Percentiles rank a stretch among this genome's conserved stretches.
phyloP scores from a whole-genome alignment of 2,113 vertebrate species.

The Laticauda colubrina region DNA sequence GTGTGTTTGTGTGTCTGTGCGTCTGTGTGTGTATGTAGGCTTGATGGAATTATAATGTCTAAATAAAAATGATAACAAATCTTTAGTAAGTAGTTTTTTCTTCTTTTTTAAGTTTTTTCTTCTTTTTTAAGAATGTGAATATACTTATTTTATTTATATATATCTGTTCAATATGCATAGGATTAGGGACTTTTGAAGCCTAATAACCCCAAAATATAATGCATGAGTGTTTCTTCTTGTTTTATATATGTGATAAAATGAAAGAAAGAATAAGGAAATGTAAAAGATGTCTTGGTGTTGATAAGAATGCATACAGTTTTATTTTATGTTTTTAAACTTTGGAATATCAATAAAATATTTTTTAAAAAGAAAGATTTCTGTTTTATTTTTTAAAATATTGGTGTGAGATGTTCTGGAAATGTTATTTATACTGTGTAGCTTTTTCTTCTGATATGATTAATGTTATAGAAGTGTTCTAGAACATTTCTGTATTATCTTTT shows the following conservation, averaged over 20 bases:
- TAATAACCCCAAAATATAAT: slow-evolving; percentile 33
- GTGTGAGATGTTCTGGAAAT: slow-evolving; percentile 52
- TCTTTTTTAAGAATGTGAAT: slow-evolving; percentile 34
- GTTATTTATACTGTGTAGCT: slow-evolving; percentile 21
- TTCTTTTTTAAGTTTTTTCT: slow-evolving; percentile 57
- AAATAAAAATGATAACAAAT: slow-evolving; percentile 67
- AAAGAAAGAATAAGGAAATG: neutral
- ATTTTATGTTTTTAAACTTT: no score
- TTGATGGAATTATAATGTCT: slow-evolving; percentile 57
- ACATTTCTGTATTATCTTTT: slow-evolving; percentile 14
- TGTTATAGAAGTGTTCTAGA: slow-evolving; percentile 50
- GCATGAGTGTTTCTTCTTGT: slow-evolving; percentile 52
- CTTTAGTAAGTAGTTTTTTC: slow-evolving; percentile 70
- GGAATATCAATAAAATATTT: no score
- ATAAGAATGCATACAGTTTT: no score
- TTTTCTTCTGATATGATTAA: slow-evolving; percentile 59
- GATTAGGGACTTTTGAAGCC: slow-evolving; percentile 48
- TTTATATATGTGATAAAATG: slow-evolving; percentile 52
- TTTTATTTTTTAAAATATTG: slow-evolving; percentile 20
- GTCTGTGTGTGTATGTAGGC: neutral
- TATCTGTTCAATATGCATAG: slow-evolving; percentile 33
- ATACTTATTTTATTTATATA: slow-evolving; percentile 46
- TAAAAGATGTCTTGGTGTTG: no score
- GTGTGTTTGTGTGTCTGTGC: no score
- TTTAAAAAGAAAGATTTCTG: neutral